Evolutionary conservation across 1,140 invertebrate genomes (phyloP), one percentile per base, ranked within the genome.

Genomic region (Habropoda laboriosa): DNA sequence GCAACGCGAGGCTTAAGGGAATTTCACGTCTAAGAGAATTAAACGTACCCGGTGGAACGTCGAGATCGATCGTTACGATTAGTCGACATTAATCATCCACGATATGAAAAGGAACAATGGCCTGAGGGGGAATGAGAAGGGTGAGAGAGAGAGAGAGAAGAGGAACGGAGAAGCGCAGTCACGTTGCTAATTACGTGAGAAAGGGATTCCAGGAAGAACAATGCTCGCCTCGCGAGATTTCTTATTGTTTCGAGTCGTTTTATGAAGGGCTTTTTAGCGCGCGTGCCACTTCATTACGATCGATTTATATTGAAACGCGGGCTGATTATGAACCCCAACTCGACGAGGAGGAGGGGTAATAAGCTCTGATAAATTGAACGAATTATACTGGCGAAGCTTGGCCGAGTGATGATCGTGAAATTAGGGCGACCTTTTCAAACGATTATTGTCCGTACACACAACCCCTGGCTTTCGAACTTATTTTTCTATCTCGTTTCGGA

Each of bases 51-150:
- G 16, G 35, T 21, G 66, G 42, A 38, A 24, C 30, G 32, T 32
- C 30, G 55, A 68, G 75, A 78, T 78, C 75, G 75, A 78, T 78
- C 75, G 35, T 78, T 60, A 61, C 51, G 75, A 71, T 78, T 78
- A 78, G 75, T 51, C 42, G 55, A 32, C 75, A 78, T 78, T 78
- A 78, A 78, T 78, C 75, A 78, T 78, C 67, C 53, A 32, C 45
- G 75, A 78, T 71, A 61, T 78, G 75, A 70, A 78, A 78, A 70
- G 67, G 75, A 78, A 78, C 66, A 78, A 78, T 78, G 75, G 74
- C 32, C 10, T n/a, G n/a, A n/a, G 60, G 5, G 16, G 32, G 10
- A 32, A 47, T n/a, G n/a, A n/a, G n/a, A n/a, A n/a, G n/a, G n/a
- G n/a, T n/a, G n/a, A n/a, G n/a, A n/a, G n/a, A n/a, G n/a, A n/a